These are phyloP conservation scores for Pangasianodon hypophthalmus DNA, from an alignment of 2,113 vertebrate genomes.

Conservation along the genomic window DNA sequence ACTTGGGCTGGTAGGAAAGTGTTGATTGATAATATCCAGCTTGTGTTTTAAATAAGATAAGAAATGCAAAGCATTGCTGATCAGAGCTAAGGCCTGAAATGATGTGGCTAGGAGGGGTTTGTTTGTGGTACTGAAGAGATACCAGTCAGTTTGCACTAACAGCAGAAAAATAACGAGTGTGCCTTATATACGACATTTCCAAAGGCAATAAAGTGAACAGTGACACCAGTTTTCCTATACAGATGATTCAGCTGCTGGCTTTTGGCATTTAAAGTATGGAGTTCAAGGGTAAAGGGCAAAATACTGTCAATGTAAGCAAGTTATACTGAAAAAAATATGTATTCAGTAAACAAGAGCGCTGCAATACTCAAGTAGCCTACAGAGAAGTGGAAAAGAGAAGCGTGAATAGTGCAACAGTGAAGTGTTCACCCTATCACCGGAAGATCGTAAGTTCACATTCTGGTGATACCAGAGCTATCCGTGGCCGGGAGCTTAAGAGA, in stretches of 20 bases:
- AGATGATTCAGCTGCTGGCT: constrained; percentile 14
- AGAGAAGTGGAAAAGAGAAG: not conserved
- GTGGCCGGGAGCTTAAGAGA: not conserved
- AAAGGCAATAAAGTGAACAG: constrained; percentile 24
- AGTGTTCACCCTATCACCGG: constrained; percentile 1
- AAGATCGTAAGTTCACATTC: not conserved
- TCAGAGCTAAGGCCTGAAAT: not conserved
- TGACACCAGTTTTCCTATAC: constrained; percentile 1
- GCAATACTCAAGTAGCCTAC: not conserved
- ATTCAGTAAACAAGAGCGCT: not conserved
- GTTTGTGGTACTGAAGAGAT: not conserved
- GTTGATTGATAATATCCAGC: not conserved
- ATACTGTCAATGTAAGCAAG: constrained; percentile 12
- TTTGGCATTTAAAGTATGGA: constrained; percentile 19
- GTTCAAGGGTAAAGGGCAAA: constrained; percentile 13
- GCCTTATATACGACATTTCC: not conserved
- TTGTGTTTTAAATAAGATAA: not conserved
- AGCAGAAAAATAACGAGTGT: constrained; percentile 1
- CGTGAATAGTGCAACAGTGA: constrained; percentile 6
- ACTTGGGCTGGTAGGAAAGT: not conserved
- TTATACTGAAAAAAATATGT: not conserved
- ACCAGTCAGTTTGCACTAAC: constrained; percentile 9
- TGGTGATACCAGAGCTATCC: too few species aligned
- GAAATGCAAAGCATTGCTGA: not conserved
- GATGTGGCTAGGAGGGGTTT: not conserved